phyloP scores from a whole-genome alignment of 2,797 vertebrate species.

The Setipinna tenuifilis region DNA sequence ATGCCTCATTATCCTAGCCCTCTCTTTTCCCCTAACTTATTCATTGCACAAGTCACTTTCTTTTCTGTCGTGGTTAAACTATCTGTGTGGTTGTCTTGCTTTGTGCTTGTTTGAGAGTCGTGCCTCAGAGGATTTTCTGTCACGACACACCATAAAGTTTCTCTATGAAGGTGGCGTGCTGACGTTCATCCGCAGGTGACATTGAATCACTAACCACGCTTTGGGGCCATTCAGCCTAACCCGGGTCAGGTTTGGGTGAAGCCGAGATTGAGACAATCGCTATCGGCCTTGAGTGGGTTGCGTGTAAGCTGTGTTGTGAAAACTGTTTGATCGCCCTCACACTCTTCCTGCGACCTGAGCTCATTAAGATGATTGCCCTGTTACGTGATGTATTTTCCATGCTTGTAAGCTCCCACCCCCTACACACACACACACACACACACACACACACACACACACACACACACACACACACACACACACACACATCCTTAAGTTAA shows the following conservation, averaged over 20 bases:
- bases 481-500: not conserved
- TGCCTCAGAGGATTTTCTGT: too few relatives aligned
- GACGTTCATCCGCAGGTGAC: not conserved
- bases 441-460: conserved; percentile 33
- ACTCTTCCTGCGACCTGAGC: conserved; percentile 36
- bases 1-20: too few relatives aligned
- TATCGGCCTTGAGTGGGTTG: not conserved
- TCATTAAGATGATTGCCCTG: not conserved
- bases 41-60: too few relatives aligned
- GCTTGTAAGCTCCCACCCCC: not conserved
- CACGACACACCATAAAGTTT: too few relatives aligned
- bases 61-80: too few relatives aligned
- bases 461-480: conserved; percentile 36
- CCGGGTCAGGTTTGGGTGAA: not conserved
- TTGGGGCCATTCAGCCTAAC: not conserved
- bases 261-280: not conserved
- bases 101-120: too few relatives aligned
- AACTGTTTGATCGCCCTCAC: not conserved
- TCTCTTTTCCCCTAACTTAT: too few relatives aligned
- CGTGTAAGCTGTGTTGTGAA: not conserved
- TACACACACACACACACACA: too few relatives aligned
- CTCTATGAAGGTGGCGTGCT: not conserved
- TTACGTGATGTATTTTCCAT: not conserved
- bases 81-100: not conserved
- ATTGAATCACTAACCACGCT: not conserved